Evolutionary conservation across 35 echinoderm and acorn worm genomes (phyloP).

Genomic region (Heliocidaris erythrogramma): DNA sequence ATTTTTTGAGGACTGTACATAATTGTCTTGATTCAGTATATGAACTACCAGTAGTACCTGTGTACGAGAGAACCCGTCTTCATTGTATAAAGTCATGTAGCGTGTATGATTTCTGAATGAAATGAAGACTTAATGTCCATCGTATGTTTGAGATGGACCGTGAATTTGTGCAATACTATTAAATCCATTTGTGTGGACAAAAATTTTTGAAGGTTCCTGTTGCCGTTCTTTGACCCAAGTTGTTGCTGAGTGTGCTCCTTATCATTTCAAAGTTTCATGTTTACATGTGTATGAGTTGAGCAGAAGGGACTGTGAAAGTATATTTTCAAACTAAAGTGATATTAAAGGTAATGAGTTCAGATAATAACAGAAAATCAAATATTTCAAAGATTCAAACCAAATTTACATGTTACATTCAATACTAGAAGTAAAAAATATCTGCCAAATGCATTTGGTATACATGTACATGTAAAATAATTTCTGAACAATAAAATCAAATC

Average conservation of each 20-base stretch:
- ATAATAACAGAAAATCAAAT: no score
- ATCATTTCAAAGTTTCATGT: neutral
- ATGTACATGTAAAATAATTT: no score
- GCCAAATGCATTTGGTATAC: no score
- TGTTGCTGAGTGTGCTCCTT: neutral
- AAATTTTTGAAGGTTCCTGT: neutral
- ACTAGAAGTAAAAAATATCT: no score
- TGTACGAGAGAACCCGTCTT: neutral
- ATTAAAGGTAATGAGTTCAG: no score
- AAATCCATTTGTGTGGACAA: conserved; percentile 44
- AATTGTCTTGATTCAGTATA: conserved; percentile 9
- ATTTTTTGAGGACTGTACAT: neutral
- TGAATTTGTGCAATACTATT: conserved; percentile 47
- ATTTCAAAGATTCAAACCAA: no score
- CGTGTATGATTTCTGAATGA: neutral
- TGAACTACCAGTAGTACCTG: neutral
- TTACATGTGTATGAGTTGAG: neutral
- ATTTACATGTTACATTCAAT: no score
- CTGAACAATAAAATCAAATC: no score
- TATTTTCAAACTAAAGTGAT: neutral
- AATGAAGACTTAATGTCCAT: conserved; percentile 11
- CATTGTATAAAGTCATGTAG: conserved; percentile 42
- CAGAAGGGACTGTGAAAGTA: neutral
- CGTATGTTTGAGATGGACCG: conserved; percentile 32
- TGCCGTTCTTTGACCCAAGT: neutral